Conservation (phyloP, 2,888 invertebrate species). For the Rutpela maculata region DNA sequence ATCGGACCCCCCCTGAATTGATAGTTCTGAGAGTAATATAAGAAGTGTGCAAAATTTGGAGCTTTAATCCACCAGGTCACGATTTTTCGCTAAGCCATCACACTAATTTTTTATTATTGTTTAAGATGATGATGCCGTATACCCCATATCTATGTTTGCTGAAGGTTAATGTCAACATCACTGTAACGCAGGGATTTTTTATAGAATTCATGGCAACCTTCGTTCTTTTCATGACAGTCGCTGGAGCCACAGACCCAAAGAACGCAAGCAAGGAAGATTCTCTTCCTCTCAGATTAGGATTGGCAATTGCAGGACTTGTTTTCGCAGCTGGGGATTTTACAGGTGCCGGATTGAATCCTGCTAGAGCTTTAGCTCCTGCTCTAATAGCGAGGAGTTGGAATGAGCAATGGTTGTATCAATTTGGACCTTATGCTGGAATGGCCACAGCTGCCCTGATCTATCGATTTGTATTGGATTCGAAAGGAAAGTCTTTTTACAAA, state of each 20-base stretch:
- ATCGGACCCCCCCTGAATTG: too few species aligned
- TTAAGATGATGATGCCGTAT: neutral
- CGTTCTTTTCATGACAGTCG: conserved; percentile 44
- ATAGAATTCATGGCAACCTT: conserved; percentile 40
- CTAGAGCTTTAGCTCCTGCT: conserved; percentile 49
- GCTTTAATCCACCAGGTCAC: too few species aligned
- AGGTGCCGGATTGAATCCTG: conserved; percentile 52
- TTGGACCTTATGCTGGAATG: conserved; percentile 49
- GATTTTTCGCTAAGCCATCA: too few species aligned
- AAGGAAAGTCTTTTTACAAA: too few species aligned
- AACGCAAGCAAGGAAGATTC: conserved; percentile 44
- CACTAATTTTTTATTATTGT: neutral
- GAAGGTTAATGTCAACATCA: conserved; percentile 17
- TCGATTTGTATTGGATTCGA: neutral
- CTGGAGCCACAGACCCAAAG: conserved; percentile 40
- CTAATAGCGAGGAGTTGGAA: conserved; percentile 42
- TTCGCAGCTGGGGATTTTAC: conserved; percentile 43
- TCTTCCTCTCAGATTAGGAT: conserved; percentile 38
- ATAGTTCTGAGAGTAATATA: too few species aligned
- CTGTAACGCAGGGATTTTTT: conserved; percentile 47
- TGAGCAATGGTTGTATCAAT: conserved; percentile 47
- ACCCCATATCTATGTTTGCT: conserved; percentile 41
- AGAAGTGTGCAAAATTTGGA: too few species aligned
- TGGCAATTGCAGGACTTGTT: conserved; percentile 41
- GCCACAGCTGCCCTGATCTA: conserved; percentile 34